Base-by-base conservation (phyloP, 2,113 vertebrate species). In the Acrocephalus arundinaceus region DNA sequence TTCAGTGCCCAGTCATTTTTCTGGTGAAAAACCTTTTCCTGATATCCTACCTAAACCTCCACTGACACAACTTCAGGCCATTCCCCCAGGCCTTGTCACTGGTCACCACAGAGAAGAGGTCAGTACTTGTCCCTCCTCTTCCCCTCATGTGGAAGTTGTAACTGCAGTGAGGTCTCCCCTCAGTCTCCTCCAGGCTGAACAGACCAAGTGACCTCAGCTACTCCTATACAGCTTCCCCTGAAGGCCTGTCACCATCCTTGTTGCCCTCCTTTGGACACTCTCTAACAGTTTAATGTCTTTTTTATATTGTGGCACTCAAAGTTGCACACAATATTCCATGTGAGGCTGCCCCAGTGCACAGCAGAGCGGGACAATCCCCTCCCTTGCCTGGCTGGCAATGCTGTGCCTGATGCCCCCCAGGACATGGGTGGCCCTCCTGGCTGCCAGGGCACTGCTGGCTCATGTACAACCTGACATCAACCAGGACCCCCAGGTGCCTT, bases 401-500 rank as follows among this genome's bases (percentile, higher is more conserved):
- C 71, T 48, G 41, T 18, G 6, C 59, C 39, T 85, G 70, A n/a
- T 74, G n/a, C 1, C 0, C 17, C 21, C 8, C 71, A 58, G 61
- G 35, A 57, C 51, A n/a, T 0, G 0, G 1, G 0, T 41, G 51
- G 8, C 24, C 4, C 35, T 51, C 10, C 61, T 25, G 62, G 62
- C 52, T 67, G 31, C 43, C 35, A 25, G 83, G 30, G 20, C 31
- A 18, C 52, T 43, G 52, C 35, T 25, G 35, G 1, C 0, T 35
- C 45, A 3, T 6, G 2, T 59, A 25, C 3, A 51, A 9, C 21
- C 7, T 9, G 1, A 2, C 4, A 8, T 2, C 0, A 0, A 37
- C 27, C 22, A 37, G 37, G 37, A 45, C 1, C 0, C 11, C 13
- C 37, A 28, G 9, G 41, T 33, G 4, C 8, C 12, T 74, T 48